Base-by-base conservation (phyloP, 92 coral and sea anemone genomes). In the Umimayanthus kanabou region DNA sequence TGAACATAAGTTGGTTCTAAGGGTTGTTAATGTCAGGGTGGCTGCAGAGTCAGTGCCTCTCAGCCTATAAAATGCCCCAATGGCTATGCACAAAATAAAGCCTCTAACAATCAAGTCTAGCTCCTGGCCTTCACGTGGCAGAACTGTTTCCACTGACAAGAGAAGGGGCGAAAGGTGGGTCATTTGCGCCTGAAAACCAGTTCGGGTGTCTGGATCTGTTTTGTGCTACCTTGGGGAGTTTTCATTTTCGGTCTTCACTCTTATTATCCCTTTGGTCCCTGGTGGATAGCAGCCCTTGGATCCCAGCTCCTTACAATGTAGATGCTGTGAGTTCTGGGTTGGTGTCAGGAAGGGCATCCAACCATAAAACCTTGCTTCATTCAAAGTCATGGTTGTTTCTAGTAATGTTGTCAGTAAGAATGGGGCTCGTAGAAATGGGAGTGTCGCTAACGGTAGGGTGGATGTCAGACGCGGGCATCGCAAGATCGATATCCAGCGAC, bases 371-470 rank as follows among this genome's bases (percentile, higher is more conserved):
- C 79, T 76, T 18, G 18, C 55, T 39, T 39, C 50, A 4, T 76
- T 39, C 28, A 20, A 76, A 40, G 53, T 16, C 80, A 75, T 75
- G 28, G 11, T 39, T 39, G 55, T 39, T 76, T 25, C 13, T 39
- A 20, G 28, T 75, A 75, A 39, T 39, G 80, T 39, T 39, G 57
- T 39, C 1, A 76, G 55, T 76, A 16, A 18, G 55, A 39, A 40
- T 26, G 28, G 55, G 79, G 53, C 11, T 2, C 26, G 28, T 18
- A 40, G 55, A 28, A 76, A 80, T 88, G 39, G 49, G 69, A 72
- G 90, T 88, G 77, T 71, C 80, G 88, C 74, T 30, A 25, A 88
- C 82, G 88, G 82, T 82, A 84, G 91, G 73, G 66, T 15, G 87
- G 79, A 33, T 81, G 88, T 50, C 58, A 53, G 58, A 53, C 18